Evolutionary conservation across 2,797 vertebrate species (phyloP).

Genomic region (Ciconia nigra): DNA sequence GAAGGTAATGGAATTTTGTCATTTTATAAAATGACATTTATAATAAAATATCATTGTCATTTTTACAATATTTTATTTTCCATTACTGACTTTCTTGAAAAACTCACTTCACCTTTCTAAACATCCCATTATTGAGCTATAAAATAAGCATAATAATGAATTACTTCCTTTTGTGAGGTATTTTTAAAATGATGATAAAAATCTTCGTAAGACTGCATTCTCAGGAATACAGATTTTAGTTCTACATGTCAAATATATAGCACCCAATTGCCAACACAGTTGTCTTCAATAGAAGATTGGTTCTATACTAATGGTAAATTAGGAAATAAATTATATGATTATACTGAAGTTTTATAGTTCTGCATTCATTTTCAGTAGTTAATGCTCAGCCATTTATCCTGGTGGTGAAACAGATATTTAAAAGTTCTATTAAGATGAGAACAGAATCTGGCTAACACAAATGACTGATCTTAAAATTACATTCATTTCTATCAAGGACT

Average conservation of each 20-base stretch:
- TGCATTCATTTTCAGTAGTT: conserved; percentile 1
- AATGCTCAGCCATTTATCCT: conserved; percentile 22
- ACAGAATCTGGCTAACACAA: not conserved
- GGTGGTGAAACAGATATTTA: conserved; percentile 15
- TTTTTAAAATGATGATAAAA: not conserved
- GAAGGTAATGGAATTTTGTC: not conserved
- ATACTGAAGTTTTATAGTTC: conserved; percentile 1
- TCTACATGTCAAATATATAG: not conserved
- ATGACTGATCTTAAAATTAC: not conserved
- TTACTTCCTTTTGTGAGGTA: not conserved
- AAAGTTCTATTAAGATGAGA: conserved; percentile 14
- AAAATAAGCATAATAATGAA: not conserved
- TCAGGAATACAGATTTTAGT: not conserved
- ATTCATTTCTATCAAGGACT: not conserved
- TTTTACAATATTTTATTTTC: conserved; percentile 18
- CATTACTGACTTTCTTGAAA: not conserved
- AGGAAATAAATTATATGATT: conserved; percentile 29
- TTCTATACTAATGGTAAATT: not conserved
- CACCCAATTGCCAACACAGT: not conserved
- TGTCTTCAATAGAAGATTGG: not conserved
- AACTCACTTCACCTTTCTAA: not conserved
- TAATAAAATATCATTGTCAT: not conserved
- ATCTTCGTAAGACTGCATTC: not conserved
- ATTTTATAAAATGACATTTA: not conserved
- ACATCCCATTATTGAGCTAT: not conserved